Conservation (phyloP, 2,888 invertebrate genomes). For the Athalia circularis region DNA sequence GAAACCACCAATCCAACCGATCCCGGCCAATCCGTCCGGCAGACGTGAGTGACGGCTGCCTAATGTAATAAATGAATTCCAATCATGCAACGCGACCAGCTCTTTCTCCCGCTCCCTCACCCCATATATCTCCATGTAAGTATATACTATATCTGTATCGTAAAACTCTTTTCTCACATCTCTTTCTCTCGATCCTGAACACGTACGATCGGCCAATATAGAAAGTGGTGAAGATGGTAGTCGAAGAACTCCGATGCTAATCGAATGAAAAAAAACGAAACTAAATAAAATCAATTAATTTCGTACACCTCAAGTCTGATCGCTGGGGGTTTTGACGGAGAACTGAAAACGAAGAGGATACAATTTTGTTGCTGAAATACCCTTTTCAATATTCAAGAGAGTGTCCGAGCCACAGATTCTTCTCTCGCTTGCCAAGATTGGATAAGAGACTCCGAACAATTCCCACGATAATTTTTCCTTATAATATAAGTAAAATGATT, state of each 20-base stretch:
- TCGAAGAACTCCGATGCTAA: neutral
- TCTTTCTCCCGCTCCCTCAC: constrained; percentile 35
- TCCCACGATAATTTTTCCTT: too few species aligned
- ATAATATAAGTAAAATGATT: too few species aligned
- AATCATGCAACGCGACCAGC: constrained; percentile 55
- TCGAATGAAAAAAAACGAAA: neutral
- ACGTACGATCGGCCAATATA: constrained; percentile 5
- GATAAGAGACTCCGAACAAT: too few species aligned
- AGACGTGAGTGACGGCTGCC: constrained; percentile 64
- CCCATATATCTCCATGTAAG: neutral
- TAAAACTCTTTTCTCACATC: constrained; percentile 32
- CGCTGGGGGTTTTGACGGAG: too few species aligned
- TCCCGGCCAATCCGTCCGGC: constrained; percentile 53
- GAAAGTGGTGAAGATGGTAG: constrained; percentile 28
- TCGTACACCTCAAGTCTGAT: too few species aligned
- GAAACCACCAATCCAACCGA: constrained; percentile 63
- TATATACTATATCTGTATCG: too few species aligned
- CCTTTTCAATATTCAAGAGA: too few species aligned
- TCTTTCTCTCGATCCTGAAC: constrained; percentile 49
- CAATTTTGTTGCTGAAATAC: too few species aligned
- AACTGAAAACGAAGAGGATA: too few species aligned
- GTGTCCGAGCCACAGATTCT: too few species aligned
- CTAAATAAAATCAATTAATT: neutral
- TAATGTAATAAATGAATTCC: constrained; percentile 69
- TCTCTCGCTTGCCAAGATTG: too few species aligned